Evolutionary conservation across 2,888 invertebrate species (phyloP), one percentile per base, ranked within the genome.

Genomic region (Drymonia ruficornis): DNA sequence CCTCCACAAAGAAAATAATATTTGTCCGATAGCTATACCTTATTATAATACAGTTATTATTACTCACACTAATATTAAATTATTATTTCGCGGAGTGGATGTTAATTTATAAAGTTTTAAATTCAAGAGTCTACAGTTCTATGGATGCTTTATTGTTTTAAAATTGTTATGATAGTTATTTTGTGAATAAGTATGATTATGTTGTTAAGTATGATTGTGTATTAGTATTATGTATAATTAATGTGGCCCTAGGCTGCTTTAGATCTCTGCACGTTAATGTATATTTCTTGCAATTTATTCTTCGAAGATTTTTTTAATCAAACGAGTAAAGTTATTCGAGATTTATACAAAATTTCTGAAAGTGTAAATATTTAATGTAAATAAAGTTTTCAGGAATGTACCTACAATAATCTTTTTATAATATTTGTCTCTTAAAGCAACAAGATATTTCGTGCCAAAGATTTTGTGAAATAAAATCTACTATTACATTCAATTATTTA

Each of bases 391-490:
- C 19, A 43, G 19, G 43, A 47, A 29, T 36, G 18, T 36, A 31
- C 12, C 12, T 43, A 19, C 1, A 23, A 16, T 16, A 16, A 16
- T 42, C 11, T 19, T 28, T 28, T 13, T 28, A 45, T 45, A 28
- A 45, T 28, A 28, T 13, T 23, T 19, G 8, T 23, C 2, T 45
- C 11, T 19, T 15, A 31, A 50, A 11, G 16, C 49, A 63, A 56
- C 55, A 58, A 68, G 55, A 48, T 61, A 60, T 61, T 55, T 66
- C 62, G 75, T 74, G 76, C 74, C 74, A 75, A 75, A 75, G 74
- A 75, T 65, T 71, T 70, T 67, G 55, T 59, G 31, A 63, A 62
- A 45, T 54, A 60, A 67, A 59, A 65, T 49, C 58, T 42, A 50
- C 56, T 57, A 53, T 45, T 38, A 15, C 16, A 40, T 40, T 40